Conservation (phyloP, 2,113 vertebrate species). For the Stegostoma tigrinum region DNA sequence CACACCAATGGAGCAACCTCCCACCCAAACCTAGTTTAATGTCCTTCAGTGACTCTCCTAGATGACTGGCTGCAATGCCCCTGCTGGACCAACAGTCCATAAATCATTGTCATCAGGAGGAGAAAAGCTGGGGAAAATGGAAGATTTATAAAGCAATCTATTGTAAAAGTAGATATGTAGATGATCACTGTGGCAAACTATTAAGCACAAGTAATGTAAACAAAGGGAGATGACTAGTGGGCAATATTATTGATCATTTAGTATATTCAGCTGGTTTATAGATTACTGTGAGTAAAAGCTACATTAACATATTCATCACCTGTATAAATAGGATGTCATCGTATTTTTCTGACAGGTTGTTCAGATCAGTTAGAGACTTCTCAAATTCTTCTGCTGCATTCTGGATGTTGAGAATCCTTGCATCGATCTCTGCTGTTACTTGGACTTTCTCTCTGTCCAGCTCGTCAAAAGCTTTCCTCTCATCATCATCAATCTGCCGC, state of each 20-base stretch:
- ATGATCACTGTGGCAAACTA: background rate
- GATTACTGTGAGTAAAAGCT: background rate
- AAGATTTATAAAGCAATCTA: background rate
- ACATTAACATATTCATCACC: background rate
- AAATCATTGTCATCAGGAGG: background rate
- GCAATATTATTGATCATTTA: background rate
- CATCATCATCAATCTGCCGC: constrained; percentile 9
- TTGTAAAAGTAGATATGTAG: background rate
- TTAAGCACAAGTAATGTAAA: background rate
- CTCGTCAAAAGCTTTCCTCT: constrained; percentile 5
- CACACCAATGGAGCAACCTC: background rate
- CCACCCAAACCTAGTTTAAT: background rate
- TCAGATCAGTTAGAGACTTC: background rate
- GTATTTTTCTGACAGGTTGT: background rate
- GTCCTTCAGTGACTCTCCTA: background rate
- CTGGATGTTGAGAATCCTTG: background rate
- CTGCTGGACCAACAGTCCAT: background rate
- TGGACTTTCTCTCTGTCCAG: background rate
- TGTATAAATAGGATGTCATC: constrained; percentile 16
- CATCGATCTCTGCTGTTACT: constrained; percentile 4
- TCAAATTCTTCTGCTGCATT: background rate
- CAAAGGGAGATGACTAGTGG: too few relatives aligned
- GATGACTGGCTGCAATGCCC: background rate
- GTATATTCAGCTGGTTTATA: background rate
- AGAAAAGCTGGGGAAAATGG: background rate